Evolutionary conservation across 2,888 invertebrate species (phyloP), one percentile per base, ranked within the genome.

Genomic region (Parthenolecanium corni): DNA sequence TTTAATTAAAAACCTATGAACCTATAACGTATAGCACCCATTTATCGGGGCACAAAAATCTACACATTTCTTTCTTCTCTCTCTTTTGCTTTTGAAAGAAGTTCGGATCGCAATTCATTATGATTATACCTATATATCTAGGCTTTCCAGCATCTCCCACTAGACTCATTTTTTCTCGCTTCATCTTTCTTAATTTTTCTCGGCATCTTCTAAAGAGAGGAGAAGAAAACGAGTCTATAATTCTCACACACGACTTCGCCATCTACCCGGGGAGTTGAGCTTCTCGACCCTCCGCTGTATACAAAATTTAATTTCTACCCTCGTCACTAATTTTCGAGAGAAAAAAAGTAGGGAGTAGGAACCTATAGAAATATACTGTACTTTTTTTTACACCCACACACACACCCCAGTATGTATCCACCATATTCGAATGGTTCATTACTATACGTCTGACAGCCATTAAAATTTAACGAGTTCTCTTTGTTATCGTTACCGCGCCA

Each of bases 391-490:
- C 53, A 21, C 23, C 52, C 31, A 20, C 38, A 14, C 36, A 53
- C 38, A 40, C 40, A 38, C 53, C 38, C 40, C n/a, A n/a, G 9
- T 31, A 31, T 31, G 31, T 31, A 53, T 53, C 53, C 53, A 53
- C 53, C 53, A 53, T 53, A 53, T 53, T 53, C 38, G 38, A 40
- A 20, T 14, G 12, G 40, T 40, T 53, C 40, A 53, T 52, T 53
- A 53, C 40, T 38, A 42, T 40, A 53, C 40, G 40, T 53, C 53
- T 53, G 53, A 53, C 53, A 53, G 53, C 53, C 53, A 53, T 53
- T 53, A 53, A 53, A 53, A 38, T 53, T 53, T 53, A 53, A 53
- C 53, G 53, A 53, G 40, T 53, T 53, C 53, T 40, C 31, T 53
- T 53, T 53, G 40, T 53, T 53, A 40, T 42, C 21, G 23, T 53